Evolutionary conservation across 2,888 invertebrate species (phyloP).

Genomic region (Agrotis puta): DNA sequence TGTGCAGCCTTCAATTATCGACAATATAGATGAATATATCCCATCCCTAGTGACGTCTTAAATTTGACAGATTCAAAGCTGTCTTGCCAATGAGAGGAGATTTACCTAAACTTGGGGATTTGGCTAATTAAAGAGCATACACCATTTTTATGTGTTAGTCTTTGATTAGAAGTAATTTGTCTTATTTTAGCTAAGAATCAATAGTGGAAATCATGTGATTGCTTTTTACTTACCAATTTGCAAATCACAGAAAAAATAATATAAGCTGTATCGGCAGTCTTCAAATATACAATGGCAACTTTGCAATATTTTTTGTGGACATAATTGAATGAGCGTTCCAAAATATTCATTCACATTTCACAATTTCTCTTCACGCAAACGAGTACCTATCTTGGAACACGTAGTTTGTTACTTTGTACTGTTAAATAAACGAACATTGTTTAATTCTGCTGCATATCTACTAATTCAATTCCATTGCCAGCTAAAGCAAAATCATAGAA

Average conservation of each 20-base stretch:
- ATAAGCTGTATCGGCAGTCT: background rate
- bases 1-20: background rate
- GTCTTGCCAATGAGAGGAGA: slow-evolving; percentile 10
- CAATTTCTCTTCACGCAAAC: background rate
- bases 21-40: background rate
- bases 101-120: slow-evolving; percentile 1
- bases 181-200: background rate
- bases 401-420: background rate
- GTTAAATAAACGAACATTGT: background rate
- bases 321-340: background rate
- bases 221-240: background rate
- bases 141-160: background rate
- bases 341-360: slow-evolving; percentile 4
- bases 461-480: background rate
- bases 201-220: too few species aligned
- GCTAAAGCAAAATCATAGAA: background rate
- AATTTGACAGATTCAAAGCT: slow-evolving; percentile 16
- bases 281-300: slow-evolving; percentile 21
- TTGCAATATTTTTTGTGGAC: background rate
- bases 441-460: background rate
- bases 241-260: background rate
- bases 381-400: background rate
- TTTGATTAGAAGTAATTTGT: too few species aligned
- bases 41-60: slow-evolving; percentile 5
- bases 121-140: background rate